These are phyloP conservation scores for Cochlearius cochlearius DNA, from an alignment of 2,113 vertebrate species.

Conservation along the genomic window DNA sequence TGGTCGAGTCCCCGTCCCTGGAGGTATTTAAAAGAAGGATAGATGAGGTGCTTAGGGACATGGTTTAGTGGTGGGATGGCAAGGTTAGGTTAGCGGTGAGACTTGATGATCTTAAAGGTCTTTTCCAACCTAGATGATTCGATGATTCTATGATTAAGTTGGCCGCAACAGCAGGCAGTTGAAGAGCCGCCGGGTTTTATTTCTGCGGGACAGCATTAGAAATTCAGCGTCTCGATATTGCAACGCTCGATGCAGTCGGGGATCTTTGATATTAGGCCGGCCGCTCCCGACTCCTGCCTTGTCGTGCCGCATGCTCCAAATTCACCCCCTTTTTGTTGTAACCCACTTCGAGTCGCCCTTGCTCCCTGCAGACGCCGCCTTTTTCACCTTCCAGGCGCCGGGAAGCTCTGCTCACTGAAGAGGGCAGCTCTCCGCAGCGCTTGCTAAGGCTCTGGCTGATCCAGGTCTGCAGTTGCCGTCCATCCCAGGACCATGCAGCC, in stretches of 20 bases:
- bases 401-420: neutral
- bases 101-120: too few relatives aligned
- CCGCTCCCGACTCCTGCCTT: neutral
- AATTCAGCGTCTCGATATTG: accelerated
- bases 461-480: accelerated
- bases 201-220: neutral
- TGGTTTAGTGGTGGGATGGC: too few relatives aligned
- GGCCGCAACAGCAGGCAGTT: neutral
- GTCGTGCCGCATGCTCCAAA: neutral
- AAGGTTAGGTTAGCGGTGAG: too few relatives aligned
- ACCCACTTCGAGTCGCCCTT: neutral
- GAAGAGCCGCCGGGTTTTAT: neutral
- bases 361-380: neutral
- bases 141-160: too few relatives aligned
- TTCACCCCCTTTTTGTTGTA: neutral
- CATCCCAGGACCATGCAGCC: neutral
- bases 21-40: too few relatives aligned
- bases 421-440: neutral
- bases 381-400: neutral
- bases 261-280: accelerated
- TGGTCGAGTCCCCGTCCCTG: too few relatives aligned
- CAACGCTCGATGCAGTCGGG: accelerated
- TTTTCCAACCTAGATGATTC: too few relatives aligned
- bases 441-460: neutral
- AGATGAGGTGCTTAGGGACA: too few relatives aligned